Base-by-base conservation (phyloP, 2,113 vertebrate species). In the Speoplatyrhinus poulsoni region DNA sequence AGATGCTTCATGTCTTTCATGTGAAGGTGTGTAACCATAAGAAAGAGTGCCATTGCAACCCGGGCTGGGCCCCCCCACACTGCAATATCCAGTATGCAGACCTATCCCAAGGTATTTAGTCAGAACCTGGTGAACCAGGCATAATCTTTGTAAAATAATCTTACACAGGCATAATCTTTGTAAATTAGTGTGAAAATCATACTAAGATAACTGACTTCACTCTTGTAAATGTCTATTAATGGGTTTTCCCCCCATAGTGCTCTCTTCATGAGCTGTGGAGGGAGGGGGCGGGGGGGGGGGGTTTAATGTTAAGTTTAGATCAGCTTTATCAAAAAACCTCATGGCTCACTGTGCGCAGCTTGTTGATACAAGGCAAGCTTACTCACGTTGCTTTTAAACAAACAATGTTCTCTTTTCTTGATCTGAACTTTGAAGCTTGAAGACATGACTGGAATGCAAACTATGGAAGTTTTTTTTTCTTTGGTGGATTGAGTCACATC, bases 11-110 rank as follows among this genome's bases (percentile, higher is more conserved):
- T 6, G 72, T 13, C 32, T 32, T 76, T 59, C 54, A 33, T 75
- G 3, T 59, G 1, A 67, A 98, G 96, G 93, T 96, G 72, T 98
- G 96, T 86, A 94, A 96, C 70, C 95, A 98, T 69, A 93, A 93
- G 77, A 76, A 73, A 0, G 72, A 93, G 16, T 97, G 96, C 41
- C 95, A 95, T 81, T 98, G 96, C 41, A 70, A 91, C 0, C 86
- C 92, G 0, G 93, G 95, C 68, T 98, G 96, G 96, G 93, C 92
- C 11, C 94, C 94, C 0, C 96, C 96, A 0, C 47, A 85, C 90
- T 98, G 96, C 0, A 11, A 90, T 12, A 13, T 83, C 59, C 89
- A 66, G 76, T 83, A 89, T 5, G 10, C 84, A 0, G 77, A 83
- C 3, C 0, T 75, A 19, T 58, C 1, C 8, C 0, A 86, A 90